Base-by-base conservation (phyloP, 2,797 vertebrate genomes). In the Danio jaintianensis region DNA sequence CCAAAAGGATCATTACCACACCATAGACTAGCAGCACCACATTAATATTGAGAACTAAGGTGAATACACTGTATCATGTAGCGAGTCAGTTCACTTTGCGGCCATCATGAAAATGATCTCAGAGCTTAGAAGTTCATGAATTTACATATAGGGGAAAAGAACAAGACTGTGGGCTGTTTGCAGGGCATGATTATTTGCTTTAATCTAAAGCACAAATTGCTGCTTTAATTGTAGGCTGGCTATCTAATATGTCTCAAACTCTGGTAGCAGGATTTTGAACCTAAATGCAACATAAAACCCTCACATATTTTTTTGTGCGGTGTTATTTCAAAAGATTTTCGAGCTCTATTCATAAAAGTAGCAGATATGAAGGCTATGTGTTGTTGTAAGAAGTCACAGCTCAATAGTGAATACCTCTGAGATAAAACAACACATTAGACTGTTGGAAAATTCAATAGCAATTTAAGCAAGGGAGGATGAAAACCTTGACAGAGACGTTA, bases 361-460 rank as follows among this genome's bases (percentile, higher is more conserved):
- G 8, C 9, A 22, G 40, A 58, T 72, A 53, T 72, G 38, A 72
- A 71, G 52, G 69, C 56, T 56, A 43, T 42, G 36, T 72, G 36
- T 79, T 18, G 64, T 61, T 55, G 22, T 52, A 75, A 73, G 58
- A 76, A 79, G 63, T 18, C 7, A 36, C 15, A 45, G 67, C 36
- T 73, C 66, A 20, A 67, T 72, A 66, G 69, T 29, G 56, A 66
- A 68, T 48, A 75, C 83, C 56, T 61, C 63, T 69, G 6, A 84
- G 85, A 82, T 82, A 76, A 88, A 89, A 85, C 73, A 73, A 71
- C 78, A 47, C 86, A 87, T 88, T 83, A 85, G 82, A 80, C 79
- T 18, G 1, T 16, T 67, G 86, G 75, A 87, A 90, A 92, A 90
- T 84, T 89, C 90, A 85, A 90, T 90, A 91, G 87, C 88, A 91